phyloP scores from a whole-genome alignment of 2,113 vertebrate species.

The Lota lota region DNA sequence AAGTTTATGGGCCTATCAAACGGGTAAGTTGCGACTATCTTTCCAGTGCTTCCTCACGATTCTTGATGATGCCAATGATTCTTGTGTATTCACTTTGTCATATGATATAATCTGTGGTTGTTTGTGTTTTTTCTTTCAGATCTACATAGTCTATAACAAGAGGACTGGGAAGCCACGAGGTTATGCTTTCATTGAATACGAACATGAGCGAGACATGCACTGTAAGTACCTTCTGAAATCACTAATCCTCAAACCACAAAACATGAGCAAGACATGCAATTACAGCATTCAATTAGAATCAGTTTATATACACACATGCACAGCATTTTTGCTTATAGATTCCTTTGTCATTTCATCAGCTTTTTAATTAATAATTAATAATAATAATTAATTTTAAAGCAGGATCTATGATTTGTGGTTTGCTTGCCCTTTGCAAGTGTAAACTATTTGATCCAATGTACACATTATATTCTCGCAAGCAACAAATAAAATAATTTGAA shows the following conservation, averaged over 20 bases:
- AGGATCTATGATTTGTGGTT: too few species aligned
- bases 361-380: too few species aligned
- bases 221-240: conserved; percentile 73
- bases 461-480: too few species aligned
- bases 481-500: too few species aligned
- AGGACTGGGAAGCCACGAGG: conserved; percentile 86
- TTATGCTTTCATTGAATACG: conserved; percentile 95
- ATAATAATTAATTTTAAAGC: too few species aligned
- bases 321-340: conserved; percentile 37
- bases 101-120: background rate
- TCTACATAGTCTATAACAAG: conserved; percentile 95
- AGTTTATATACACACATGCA: background rate
- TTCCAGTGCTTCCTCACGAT: too few species aligned
- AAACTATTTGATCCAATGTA: too few species aligned
- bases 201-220: conserved; percentile 95
- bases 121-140: conserved; percentile 62
- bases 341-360: background rate
- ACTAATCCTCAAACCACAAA: too few species aligned
- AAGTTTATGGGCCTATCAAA: conserved; percentile 92
- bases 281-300: background rate
- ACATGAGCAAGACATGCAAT: background rate
- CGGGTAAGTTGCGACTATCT: conserved; percentile 63
- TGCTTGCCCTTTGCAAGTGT: too few species aligned
- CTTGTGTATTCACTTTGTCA: background rate
- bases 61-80: background rate